Conservation (phyloP, 2,797 vertebrate genomes). For the Peromyscus eremicus region DNA sequence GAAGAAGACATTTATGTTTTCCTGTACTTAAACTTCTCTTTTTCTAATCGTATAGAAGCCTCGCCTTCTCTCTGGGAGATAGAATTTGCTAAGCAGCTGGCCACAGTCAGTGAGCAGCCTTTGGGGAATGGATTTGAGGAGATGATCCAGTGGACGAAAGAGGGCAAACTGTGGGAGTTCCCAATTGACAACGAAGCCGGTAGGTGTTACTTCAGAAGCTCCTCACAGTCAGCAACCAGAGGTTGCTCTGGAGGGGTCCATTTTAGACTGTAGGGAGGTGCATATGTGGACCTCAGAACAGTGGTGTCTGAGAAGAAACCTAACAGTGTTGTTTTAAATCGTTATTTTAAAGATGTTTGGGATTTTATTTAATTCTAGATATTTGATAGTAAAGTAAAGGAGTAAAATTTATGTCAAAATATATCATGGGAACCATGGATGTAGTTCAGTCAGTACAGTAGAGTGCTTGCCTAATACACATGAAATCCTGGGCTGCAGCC, state of each 20-base stretch:
- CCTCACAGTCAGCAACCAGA: not conserved
- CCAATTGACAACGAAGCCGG: constrained; percentile 96
- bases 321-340: not conserved
- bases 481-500: too few species aligned
- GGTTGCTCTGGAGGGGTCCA: not conserved
- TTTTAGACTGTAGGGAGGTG: not conserved
- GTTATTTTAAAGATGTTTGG: not conserved
- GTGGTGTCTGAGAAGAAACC: constrained; percentile 33
- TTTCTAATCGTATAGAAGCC: constrained; percentile 76
- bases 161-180: constrained; percentile 96
- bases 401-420: constrained; percentile 21
- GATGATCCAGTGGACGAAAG: constrained; percentile 97
- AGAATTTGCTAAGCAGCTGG: constrained; percentile 92
- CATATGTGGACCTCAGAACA: not conserved
- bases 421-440: not conserved
- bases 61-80: constrained; percentile 95
- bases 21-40: constrained; percentile 13
- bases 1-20: not conserved
- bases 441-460: too few species aligned
- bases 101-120: constrained; percentile 84
- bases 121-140: constrained; percentile 95
- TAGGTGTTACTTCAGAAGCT: constrained; percentile 77
- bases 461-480: not conserved
- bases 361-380: constrained; percentile 49
- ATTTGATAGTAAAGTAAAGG: constrained; percentile 20